A percentile compares a stretch with the other conserved stretches of the same genome.
These are phyloP conservation scores for Nezara viridula DNA, from an alignment of 2,888 invertebrate genomes.

Conservation along the genomic window DNA sequence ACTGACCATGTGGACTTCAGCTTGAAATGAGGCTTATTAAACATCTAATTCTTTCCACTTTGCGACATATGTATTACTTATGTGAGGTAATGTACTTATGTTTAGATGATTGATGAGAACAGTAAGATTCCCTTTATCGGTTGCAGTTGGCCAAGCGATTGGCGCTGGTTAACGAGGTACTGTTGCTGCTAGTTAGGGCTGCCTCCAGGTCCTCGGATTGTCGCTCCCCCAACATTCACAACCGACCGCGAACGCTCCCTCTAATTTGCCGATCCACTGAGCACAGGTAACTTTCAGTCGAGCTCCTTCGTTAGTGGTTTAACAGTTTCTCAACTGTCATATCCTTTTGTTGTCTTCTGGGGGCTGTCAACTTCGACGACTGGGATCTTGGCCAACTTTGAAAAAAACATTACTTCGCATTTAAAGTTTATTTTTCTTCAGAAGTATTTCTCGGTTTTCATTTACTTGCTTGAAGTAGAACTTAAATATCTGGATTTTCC, in stretches of 20 bases:
- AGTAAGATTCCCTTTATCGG: background rate
- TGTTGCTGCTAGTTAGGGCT: background rate
- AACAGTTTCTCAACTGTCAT: slow-evolving; percentile 17
- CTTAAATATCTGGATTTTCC: too few species aligned
- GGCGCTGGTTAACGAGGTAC: background rate
- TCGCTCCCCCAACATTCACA: background rate
- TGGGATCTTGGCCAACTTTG: background rate
- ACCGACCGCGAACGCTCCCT: slow-evolving; percentile 9
- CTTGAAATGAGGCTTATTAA: too few species aligned
- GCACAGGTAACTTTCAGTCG: slow-evolving; percentile 35
- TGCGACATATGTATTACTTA: too few species aligned
- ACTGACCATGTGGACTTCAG: too few species aligned
- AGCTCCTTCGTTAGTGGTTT: slow-evolving; percentile 46
- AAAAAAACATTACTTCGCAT: background rate
- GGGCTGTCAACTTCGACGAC: background rate
- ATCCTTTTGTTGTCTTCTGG: background rate
- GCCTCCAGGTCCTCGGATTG: background rate
- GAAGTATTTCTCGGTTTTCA: background rate
- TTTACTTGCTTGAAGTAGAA: too few species aligned
- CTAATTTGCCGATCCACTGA: slow-evolving; percentile 25
- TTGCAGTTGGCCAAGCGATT: background rate
- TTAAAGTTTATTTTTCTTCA: background rate
- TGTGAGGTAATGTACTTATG: too few species aligned
- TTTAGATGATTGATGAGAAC: background rate
- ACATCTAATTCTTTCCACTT: too few species aligned